phyloP scores from a whole-genome alignment of 2,113 vertebrate genomes.

The Malurus alboscapulatus region DNA sequence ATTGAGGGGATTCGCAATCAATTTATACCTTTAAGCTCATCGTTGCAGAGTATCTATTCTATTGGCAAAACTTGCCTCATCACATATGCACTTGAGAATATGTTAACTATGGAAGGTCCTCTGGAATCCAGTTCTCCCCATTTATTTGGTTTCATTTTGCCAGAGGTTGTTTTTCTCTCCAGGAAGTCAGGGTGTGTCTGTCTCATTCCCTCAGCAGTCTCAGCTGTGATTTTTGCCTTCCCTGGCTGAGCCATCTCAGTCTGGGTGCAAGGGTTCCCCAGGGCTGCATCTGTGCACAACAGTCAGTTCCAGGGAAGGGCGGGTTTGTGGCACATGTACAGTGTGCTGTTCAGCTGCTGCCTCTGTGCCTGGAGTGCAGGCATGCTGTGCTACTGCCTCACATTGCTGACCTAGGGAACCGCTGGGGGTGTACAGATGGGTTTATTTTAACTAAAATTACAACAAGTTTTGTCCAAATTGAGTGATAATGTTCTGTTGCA shows the following conservation, averaged over 20 bases:
- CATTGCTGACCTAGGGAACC: neutral
- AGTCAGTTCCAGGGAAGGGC: neutral
- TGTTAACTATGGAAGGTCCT: neutral
- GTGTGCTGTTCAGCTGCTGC: neutral
- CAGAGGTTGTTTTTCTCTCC: neutral
- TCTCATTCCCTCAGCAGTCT: neutral
- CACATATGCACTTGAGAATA: neutral
- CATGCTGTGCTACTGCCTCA: neutral
- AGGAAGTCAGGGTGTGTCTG: neutral
- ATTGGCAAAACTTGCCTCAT: neutral
- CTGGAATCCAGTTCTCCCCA: neutral
- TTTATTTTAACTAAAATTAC: neutral
- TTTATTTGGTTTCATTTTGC: neutral
- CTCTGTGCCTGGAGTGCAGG: neutral
- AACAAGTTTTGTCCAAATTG: neutral
- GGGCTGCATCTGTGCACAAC: neutral
- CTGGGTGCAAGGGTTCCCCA: neutral
- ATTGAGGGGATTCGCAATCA: neutral
- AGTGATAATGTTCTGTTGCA: neutral
- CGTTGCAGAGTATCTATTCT: neutral
- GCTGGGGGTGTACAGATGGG: rapidly evolving
- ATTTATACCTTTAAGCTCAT: neutral
- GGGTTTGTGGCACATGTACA: neutral
- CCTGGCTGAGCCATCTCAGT: neutral
- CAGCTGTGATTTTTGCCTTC: neutral